A percentile compares a stretch with the other conserved stretches of the same genome.
Evolutionary conservation across 2,113 vertebrate genomes (phyloP).

Genomic region (Sapayoa aenigma): DNA sequence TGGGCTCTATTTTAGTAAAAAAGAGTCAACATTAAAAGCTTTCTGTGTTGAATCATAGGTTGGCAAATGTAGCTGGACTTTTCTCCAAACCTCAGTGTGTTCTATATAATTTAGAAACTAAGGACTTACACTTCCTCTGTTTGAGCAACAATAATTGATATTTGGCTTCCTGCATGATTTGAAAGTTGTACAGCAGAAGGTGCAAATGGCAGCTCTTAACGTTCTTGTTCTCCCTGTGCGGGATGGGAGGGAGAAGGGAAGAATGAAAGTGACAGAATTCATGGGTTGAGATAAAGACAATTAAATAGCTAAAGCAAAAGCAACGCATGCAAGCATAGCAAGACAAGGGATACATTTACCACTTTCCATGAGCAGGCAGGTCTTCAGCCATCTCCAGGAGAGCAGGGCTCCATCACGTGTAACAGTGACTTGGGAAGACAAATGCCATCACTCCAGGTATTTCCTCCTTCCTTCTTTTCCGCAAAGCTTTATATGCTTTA

Average conservation of each 20-base stretch:
- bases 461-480: not conserved
- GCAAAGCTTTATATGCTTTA: not conserved
- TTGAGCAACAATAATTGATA: not conserved
- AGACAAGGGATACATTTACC: not conserved
- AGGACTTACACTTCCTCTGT: not conserved
- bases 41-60: not conserved
- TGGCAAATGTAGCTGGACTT: not conserved
- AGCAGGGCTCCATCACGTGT: fast-evolving
- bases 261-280: not conserved
- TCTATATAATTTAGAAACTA: not conserved
- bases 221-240: not conserved
- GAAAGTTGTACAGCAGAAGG: not conserved
- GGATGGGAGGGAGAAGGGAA: not conserved
- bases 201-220: not conserved
- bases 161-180: not conserved
- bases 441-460: not conserved
- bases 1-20: not conserved
- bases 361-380: not conserved
- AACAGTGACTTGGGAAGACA: not conserved
- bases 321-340: not conserved
- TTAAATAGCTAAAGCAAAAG: not conserved
- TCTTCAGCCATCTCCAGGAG: not conserved
- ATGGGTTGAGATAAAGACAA: fast-evolving
- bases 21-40: not conserved
- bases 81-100: not conserved